Base-by-base conservation (phyloP, 2,113 vertebrate genomes). In the Apaloderma vittatum region DNA sequence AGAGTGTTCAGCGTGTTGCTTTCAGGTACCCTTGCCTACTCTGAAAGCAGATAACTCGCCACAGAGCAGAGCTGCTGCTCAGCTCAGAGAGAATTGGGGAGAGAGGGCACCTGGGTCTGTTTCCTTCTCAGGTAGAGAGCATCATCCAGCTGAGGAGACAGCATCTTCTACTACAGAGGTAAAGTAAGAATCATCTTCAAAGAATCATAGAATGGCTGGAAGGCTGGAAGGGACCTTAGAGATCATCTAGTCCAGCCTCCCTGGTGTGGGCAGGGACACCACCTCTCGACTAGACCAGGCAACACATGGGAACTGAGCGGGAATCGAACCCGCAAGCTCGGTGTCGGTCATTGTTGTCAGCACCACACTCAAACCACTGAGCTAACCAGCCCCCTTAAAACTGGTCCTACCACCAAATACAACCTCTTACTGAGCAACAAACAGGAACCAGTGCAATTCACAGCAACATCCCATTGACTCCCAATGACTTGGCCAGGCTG, bases 21-120 rank as follows among this genome's bases (percentile, higher is more conserved):
- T 81, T 55, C 45, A 24, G 26, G 20, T 66, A 15, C 15, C 40
- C 40, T 63, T 77, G 36, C 16, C 15, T 40, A 24, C 37, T 61
- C 6, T 3, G 1, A 40, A 65, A 57, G 8, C 4, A 9, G 3
- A 0, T n/a, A 43, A 75, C 3, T 3, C 4, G 12, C 4, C 7
- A 3, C 19, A 75, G 34, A 72, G 14, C 36, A 34, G 4, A 29
- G 34, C 8, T 40, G 11, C 43, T 34, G 21, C 32, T 68, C 37
- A 43, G 16, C 19, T 65, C 11, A 34, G 45, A 26, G 20, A 27
- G 7, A 49, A 51, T 3, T 8, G 57, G 12, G 18, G 23, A 49
- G 17, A 52, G 10, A 16, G n/a, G 6, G 12, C 8, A 40, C 40
- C 40, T 48, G 34, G 8, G 22, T 85, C 40, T 9, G 9, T 68